These are phyloP conservation scores for Acrobeloides nanus DNA, from an alignment of 2,888 invertebrate species.

Conservation along the genomic window DNA sequence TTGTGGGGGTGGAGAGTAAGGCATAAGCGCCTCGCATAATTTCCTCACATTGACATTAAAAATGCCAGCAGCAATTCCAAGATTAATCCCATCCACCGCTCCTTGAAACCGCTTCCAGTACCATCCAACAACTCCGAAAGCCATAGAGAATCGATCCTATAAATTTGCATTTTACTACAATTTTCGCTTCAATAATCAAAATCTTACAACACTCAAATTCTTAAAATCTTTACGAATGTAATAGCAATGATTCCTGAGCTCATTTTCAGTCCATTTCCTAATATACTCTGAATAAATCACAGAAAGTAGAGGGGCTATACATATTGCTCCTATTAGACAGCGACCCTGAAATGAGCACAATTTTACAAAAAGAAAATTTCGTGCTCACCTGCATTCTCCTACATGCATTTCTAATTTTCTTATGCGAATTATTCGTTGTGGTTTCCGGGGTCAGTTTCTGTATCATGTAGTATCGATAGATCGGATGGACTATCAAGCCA, in stretches of 20 bases:
- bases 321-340: constrained; percentile 14
- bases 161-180: constrained; percentile 4
- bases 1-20: too few relatives aligned
- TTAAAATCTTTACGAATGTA: constrained; percentile 24
- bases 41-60: too few relatives aligned
- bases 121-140: constrained; percentile 46
- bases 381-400: constrained; percentile 38
- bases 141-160: constrained; percentile 40
- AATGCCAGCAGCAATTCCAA: too few relatives aligned
- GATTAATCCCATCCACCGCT: constrained; percentile 47
- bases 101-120: constrained; percentile 52
- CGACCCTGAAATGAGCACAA: constrained; percentile 2
- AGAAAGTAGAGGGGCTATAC: too few relatives aligned
- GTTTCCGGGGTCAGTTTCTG: constrained; percentile 32
- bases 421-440: constrained; percentile 44
- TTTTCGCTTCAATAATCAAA: neutral
- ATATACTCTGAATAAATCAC: too few relatives aligned
- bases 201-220: neutral
- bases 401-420: constrained; percentile 40
- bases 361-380: neutral
- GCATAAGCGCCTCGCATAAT: too few relatives aligned
- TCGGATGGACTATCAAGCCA: constrained; percentile 41
- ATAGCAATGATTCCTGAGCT: constrained; percentile 38
- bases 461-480: constrained; percentile 38
- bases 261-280: constrained; percentile 16